Conservation (phyloP, 2,888 invertebrate species). For the Thumatha senex region DNA sequence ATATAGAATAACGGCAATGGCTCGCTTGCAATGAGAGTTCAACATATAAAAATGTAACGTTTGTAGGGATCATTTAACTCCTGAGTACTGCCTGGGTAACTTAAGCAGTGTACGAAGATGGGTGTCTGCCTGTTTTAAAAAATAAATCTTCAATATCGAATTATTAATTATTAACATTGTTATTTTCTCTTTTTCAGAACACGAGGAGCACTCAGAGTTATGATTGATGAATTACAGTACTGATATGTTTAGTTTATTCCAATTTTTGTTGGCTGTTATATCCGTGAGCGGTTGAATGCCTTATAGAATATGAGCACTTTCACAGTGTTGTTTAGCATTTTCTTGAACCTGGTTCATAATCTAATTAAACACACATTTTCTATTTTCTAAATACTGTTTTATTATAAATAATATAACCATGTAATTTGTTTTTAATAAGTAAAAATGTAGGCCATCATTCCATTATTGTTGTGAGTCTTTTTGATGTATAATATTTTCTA, state of each 20-base stretch:
- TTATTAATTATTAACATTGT: background rate
- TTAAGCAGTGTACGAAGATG: no score
- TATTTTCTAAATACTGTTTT: constrained; percentile 18
- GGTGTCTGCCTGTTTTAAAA: no score
- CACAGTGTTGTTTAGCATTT: constrained; percentile 4
- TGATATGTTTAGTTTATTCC: constrained; percentile 39
- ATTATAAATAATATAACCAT: no score
- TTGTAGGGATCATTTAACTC: no score
- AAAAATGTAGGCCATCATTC: background rate
- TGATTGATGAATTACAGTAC: constrained; percentile 68
- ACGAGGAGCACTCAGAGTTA: constrained; percentile 68
- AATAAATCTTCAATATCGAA: no score
- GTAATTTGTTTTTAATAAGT: no score
- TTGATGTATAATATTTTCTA: background rate
- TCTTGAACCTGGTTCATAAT: constrained; percentile 6
- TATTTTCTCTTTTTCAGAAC: constrained; percentile 54
- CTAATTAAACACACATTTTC: constrained; percentile 4
- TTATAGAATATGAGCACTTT: constrained; percentile 20
- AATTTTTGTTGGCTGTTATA: constrained; percentile 27
- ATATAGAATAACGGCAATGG: no score
- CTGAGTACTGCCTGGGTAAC: no score
- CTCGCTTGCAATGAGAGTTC: no score
- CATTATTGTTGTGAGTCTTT: background rate
- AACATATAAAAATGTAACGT: no score
- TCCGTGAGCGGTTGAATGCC: constrained; percentile 27